Evolutionary conservation across 1,140 invertebrate genomes (phyloP).

Genomic region (Drosophila auraria): DNA sequence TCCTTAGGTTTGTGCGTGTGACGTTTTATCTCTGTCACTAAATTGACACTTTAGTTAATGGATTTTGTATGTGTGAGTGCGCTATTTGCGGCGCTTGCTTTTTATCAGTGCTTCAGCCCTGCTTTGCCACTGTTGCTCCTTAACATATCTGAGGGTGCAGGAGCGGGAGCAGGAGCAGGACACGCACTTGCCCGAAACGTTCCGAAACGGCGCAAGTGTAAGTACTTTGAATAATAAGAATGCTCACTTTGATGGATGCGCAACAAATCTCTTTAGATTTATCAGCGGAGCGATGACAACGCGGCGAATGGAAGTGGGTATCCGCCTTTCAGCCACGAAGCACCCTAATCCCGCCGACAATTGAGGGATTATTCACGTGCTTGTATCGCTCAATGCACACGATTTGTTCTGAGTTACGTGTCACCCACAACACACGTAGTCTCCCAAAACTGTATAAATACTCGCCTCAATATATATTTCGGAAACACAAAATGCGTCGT

Average conservation of each 20-base stretch:
- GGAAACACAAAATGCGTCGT: slow-evolving; percentile 43
- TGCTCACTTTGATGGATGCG: slow-evolving; percentile 80
- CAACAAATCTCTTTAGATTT: slow-evolving; percentile 72
- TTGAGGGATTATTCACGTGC: slow-evolving; percentile 32
- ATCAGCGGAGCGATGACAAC: slow-evolving; percentile 57
- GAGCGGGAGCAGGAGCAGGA: slow-evolving; percentile 21
- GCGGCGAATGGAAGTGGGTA: slow-evolving; percentile 1
- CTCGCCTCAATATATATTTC: slow-evolving; percentile 10
- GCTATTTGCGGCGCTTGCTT: slow-evolving; percentile 63
- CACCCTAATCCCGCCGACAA: slow-evolving; percentile 38
- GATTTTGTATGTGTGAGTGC: slow-evolving; percentile 80
- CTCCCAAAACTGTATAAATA: slow-evolving; percentile 24
- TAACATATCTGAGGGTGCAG: slow-evolving; percentile 9
- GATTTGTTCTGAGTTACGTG: slow-evolving; percentile 43
- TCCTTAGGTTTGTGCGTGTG: slow-evolving; percentile 62
- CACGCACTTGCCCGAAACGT: slow-evolving; percentile 68
- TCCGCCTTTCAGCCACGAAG: neutral
- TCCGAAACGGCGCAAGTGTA: slow-evolving; percentile 48
- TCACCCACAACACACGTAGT: slow-evolving; percentile 25
- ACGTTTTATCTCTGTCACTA: slow-evolving; percentile 84
- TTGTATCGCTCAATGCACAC: slow-evolving; percentile 23
- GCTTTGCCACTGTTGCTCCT: slow-evolving; percentile 65
- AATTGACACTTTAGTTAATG: slow-evolving; percentile 85
- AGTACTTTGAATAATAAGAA: slow-evolving; percentile 83
- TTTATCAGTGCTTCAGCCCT: slow-evolving; percentile 51